Evolutionary conservation across 2,113 vertebrate species (phyloP).

Genomic region (Prunella himalayana): DNA sequence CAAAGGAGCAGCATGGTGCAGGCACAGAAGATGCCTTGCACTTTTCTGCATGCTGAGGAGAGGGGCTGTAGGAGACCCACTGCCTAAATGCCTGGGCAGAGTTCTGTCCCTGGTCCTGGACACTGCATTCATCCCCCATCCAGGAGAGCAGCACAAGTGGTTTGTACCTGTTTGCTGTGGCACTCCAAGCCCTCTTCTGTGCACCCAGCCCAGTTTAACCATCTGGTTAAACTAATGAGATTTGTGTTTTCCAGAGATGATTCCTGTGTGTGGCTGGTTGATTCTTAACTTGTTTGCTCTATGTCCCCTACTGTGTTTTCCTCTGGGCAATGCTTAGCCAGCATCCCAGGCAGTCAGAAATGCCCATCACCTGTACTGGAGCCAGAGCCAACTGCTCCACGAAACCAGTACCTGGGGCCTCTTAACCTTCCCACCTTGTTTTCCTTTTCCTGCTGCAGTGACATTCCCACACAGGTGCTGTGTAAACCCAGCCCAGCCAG

Average conservation of each 20-base stretch:
- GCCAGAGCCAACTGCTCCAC: not conserved
- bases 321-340: not conserved
- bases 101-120: no score
- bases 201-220: not conserved
- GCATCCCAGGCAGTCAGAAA: not conserved
- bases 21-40: not conserved
- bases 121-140: no score
- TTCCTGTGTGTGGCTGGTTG: not conserved
- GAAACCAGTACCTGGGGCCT: not conserved
- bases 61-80: not conserved
- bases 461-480: not conserved
- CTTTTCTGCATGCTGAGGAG: not conserved
- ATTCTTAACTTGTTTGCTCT: not conserved
- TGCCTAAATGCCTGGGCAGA: not conserved
- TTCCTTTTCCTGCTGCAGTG: not conserved
- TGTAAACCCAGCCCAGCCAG: not conserved
- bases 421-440: not conserved
- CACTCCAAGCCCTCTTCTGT: no score
- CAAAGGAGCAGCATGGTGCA: not conserved
- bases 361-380: rapidly evolving
- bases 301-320: not conserved
- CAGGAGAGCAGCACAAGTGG: rapidly evolving
- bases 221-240: not conserved
- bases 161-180: not conserved
- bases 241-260: not conserved